Evolutionary conservation across 2,888 invertebrate species (phyloP).

Genomic region (Phengaris alcon): DNA sequence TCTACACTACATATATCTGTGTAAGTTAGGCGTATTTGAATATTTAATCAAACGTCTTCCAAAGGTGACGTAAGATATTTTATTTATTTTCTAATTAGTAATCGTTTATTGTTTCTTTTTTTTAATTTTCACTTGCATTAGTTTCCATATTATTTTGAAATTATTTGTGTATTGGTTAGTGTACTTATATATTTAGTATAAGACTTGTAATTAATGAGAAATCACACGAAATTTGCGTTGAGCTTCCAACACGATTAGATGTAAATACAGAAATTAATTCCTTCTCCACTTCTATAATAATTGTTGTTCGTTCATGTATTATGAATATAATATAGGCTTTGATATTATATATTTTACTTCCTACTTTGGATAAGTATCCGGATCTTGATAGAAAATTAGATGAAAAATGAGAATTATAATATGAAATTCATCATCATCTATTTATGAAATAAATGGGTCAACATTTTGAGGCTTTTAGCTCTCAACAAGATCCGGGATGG

Average conservation of each 20-base stretch:
- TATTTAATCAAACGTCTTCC: constrained; percentile 78
- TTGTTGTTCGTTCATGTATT: constrained; percentile 33
- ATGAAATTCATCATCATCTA: neutral
- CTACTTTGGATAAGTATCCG: neutral
- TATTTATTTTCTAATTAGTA: constrained; percentile 36
- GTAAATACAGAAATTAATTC: constrained; percentile 69
- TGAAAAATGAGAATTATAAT: neutral
- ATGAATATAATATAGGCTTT: constrained; percentile 34
- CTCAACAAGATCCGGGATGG: neutral
- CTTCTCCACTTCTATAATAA: constrained; percentile 31
- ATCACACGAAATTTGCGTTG: constrained; percentile 78
- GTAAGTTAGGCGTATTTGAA: constrained; percentile 72
- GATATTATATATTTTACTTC: constrained; percentile 10
- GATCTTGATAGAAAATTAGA: neutral
- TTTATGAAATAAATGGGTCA: neutral
- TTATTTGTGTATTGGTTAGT: constrained; percentile 12
- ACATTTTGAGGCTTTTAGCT: neutral
- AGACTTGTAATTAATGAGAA: constrained; percentile 47
- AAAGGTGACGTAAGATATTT: constrained; percentile 70
- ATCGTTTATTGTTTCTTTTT: constrained; percentile 37
- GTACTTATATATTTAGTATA: constrained; percentile 40
- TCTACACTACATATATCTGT: constrained; percentile 52
- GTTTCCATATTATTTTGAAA: neutral
- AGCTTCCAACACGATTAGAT: constrained; percentile 81
- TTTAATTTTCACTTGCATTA: constrained; percentile 29